Conservation (phyloP, 1,140 invertebrate species). For the Mercenaria mercenaria region DNA sequence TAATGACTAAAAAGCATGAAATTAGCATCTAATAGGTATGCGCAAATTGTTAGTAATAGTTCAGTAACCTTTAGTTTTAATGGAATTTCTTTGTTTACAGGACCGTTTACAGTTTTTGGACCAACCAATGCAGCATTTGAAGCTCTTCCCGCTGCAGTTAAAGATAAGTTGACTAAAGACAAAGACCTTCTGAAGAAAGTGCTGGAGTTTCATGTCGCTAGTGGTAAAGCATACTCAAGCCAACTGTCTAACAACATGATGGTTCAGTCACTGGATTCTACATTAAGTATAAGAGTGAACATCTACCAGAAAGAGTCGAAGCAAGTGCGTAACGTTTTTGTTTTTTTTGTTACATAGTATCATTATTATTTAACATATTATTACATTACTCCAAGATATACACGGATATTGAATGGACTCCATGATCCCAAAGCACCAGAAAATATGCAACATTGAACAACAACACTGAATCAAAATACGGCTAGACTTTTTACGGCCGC, state of each 20-base stretch:
- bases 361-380: too few relatives aligned
- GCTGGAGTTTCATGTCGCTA: slow-evolving; percentile 44
- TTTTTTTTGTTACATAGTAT: too few relatives aligned
- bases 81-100: slow-evolving; percentile 38
- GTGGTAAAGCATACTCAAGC: slow-evolving; percentile 40
- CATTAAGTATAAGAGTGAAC: slow-evolving; percentile 79
- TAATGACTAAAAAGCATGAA: too few relatives aligned
- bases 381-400: too few relatives aligned
- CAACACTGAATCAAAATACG: too few relatives aligned
- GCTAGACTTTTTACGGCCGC: too few relatives aligned
- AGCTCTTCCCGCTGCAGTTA: slow-evolving; percentile 39
- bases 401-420: too few relatives aligned
- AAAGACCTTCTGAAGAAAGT: slow-evolving; percentile 30
- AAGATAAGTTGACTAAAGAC: slow-evolving; percentile 33
- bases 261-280: slow-evolving; percentile 55
- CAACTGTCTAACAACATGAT: slow-evolving; percentile 42
- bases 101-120: slow-evolving; percentile 53
- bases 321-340: slow-evolving; percentile 34
- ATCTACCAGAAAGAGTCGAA: slow-evolving; percentile 72
- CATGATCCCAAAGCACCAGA: too few relatives aligned
- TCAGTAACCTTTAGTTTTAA: too few relatives aligned
- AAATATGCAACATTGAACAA: too few relatives aligned
- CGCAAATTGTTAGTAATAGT: too few relatives aligned
- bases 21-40: too few relatives aligned
- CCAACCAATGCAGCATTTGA: slow-evolving; percentile 64